These are phyloP conservation scores for Desmophyllum pertusum DNA, from an alignment of 92 coral and sea anemone genomes.

Conservation along the genomic window DNA sequence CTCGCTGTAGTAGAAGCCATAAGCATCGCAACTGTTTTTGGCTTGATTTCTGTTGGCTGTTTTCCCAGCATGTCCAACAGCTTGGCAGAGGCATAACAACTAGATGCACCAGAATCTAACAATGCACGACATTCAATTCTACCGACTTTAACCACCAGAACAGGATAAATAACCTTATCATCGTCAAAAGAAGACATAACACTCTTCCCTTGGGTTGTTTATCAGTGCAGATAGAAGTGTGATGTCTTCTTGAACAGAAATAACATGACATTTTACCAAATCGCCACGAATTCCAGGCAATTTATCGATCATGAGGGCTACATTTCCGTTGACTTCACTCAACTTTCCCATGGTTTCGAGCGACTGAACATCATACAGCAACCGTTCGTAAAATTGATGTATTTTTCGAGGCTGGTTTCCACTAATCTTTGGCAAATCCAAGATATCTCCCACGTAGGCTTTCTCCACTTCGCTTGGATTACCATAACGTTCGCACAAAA, in stretches of 20 bases:
- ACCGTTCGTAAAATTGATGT: constrained; percentile 35
- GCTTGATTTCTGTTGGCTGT: constrained; percentile 16
- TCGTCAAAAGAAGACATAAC: constrained; percentile 5
- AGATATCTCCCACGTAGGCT: constrained; percentile 48
- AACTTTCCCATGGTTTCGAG: constrained; percentile 33
- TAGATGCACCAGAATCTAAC: constrained; percentile 21
- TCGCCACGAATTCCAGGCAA: constrained; percentile 47
- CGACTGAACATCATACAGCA: constrained; percentile 29
- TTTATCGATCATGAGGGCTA: constrained; percentile 41
- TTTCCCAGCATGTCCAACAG: constrained; percentile 16
- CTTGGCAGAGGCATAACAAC: constrained; percentile 30
- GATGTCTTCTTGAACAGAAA: not conserved
- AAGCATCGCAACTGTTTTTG: constrained; percentile 29
- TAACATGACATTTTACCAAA: too few species aligned
- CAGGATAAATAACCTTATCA: constrained; percentile 4
- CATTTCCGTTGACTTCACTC: constrained; percentile 44
- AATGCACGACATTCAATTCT: constrained; percentile 26
- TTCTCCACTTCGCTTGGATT: constrained; percentile 39
- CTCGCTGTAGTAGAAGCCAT: constrained; percentile 36
- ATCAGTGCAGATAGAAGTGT: not conserved
- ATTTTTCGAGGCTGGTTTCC: constrained; percentile 44
- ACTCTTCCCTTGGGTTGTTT: not conserved
- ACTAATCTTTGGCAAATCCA: constrained; percentile 44
- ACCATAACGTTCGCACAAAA: constrained; percentile 30
- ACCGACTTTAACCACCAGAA: constrained; percentile 7